These are phyloP conservation scores for Brachyptera putata DNA, from an alignment of 2,888 invertebrate genomes.

Conservation along the genomic window DNA sequence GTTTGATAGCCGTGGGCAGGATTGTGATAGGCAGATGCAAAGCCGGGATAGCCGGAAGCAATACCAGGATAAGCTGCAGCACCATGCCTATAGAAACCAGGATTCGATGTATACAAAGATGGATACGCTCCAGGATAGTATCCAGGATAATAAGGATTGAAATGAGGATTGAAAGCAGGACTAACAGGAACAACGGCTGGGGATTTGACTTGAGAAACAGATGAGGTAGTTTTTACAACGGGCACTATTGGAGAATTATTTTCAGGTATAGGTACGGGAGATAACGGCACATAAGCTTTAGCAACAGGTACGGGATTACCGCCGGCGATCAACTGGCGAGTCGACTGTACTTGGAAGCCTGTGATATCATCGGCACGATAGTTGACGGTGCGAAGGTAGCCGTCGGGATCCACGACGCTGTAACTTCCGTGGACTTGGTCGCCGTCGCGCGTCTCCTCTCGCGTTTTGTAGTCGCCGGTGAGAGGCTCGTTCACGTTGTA, in stretches of 20 bases:
- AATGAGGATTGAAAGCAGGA: neutral
- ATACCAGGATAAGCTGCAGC: neutral
- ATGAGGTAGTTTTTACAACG: too few species aligned
- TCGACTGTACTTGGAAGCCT: conserved; percentile 19
- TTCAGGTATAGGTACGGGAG: too few species aligned
- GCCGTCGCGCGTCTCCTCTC: conserved; percentile 30
- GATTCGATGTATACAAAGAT: neutral
- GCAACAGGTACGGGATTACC: too few species aligned
- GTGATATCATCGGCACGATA: conserved; percentile 29
- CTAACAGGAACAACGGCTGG: too few species aligned
- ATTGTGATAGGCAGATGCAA: too few species aligned
- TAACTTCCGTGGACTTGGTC: conserved; percentile 29
- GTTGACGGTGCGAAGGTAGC: conserved; percentile 28
- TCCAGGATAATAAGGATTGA: neutral
- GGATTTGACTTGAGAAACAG: too few species aligned
- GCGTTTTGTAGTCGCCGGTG: conserved; percentile 30
- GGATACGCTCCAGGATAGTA: neutral
- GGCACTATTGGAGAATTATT: too few species aligned
- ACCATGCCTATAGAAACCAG: neutral
- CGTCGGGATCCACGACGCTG: conserved; percentile 30
- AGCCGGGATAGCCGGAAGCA: neutral
- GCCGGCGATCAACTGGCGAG: neutral
- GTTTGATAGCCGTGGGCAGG: neutral
- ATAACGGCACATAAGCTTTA: too few species aligned
- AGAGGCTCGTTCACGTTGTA: conserved; percentile 26